Base-by-base conservation (phyloP, 2,113 vertebrate species). In the Erinaceus europaeus region DNA sequence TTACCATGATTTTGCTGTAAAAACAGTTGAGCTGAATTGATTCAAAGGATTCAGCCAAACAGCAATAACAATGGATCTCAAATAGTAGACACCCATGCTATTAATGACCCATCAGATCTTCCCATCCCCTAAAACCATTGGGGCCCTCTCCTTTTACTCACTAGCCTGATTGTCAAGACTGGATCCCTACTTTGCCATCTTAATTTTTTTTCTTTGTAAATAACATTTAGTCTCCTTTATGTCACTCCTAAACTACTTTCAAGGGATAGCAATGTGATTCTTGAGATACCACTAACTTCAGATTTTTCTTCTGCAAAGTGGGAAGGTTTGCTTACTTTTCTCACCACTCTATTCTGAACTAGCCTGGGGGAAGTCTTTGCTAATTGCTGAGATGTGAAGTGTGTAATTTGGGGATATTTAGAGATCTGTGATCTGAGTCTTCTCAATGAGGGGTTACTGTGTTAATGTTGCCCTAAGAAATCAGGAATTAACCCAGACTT, bases 111-210 rank as follows among this genome's bases (percentile, higher is more conserved):
- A 12, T 20, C 62, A 40, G 53, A 2, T n/a, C 25, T 23, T 36
- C 12, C 1, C 0, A 5, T 1, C 20, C 10, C 40, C 21, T 23
- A 61, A 34, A 52, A 25, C 40, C 32, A 21, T 14, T 64, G 0
- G 55, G 9, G 6, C 5, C 48, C 14, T 29, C 34, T 21, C 25
- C 67, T 57, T 21, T 46, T 46, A 9, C 18, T 52, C 13, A 4
- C 27, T 20, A 4, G n/a, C 42, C 50, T 57, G 40, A 36, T 2
- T 74, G 72, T 29, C 21, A 32, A 55, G 17, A 15, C 69, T 68
- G 15, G 62, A 73, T 44, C 17, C 17, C 38, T 62, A 62, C 44
- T 21, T 34, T 36, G 27, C 27, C 82, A 40, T 38, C 61, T 76
- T 12, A 53, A 53, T 62, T 50, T 25, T 42, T n/a, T n/a, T n/a